Base-by-base conservation (phyloP, 37 sponge, comb jelly and placozoan species). In the Agelas oroides region DNA sequence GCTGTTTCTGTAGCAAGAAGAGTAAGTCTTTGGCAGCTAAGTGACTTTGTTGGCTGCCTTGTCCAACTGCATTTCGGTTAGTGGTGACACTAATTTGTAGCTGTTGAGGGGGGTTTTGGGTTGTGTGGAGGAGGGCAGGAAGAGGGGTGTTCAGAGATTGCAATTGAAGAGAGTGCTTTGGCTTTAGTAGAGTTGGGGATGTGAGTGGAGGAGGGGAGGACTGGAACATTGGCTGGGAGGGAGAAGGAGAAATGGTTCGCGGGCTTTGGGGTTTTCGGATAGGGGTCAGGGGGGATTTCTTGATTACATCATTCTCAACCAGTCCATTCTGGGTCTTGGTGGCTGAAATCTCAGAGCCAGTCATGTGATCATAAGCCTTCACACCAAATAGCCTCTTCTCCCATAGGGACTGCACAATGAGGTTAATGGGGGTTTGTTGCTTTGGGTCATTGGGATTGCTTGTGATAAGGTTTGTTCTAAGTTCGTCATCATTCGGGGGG, bases 321-420 rank as follows among this genome's bases (percentile, higher is more conserved):
- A 46, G 8, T 23, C 62, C 62, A 70, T 68, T 68, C 36, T 80
- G 81, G 0, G 41, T 39, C 19, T 33, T 70, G 28, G 30, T 37
- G 0, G 54, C 56, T 35, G 30, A 2, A 20, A 84, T 84, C 55
- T 87, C 88, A 2, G 25, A n/a, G 21, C 75, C 75, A n/a, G 88
- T 87, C 27, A 25, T 39, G 70, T 87, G 76, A 52, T 81, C 70
- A 64, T 75, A 64, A 3, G 81, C 72, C 53, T 55, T 80, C 19
- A 81, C 66, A 0, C 80, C 79, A 37, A 23, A 27, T 1, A 91
- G 64, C 52, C 87, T 16, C 23, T 82, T 76, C 55, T 91, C 92
- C 92, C 92, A 91, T 53, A 76, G 73, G 3, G 73, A 54, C 63
- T 85, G 92, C 0, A 86, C 83, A 34, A 82, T 76, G 33, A 81